These are phyloP conservation scores for Dendrolimus kikuchii DNA, from an alignment of 1,140 invertebrate species.

Conservation along the genomic window DNA sequence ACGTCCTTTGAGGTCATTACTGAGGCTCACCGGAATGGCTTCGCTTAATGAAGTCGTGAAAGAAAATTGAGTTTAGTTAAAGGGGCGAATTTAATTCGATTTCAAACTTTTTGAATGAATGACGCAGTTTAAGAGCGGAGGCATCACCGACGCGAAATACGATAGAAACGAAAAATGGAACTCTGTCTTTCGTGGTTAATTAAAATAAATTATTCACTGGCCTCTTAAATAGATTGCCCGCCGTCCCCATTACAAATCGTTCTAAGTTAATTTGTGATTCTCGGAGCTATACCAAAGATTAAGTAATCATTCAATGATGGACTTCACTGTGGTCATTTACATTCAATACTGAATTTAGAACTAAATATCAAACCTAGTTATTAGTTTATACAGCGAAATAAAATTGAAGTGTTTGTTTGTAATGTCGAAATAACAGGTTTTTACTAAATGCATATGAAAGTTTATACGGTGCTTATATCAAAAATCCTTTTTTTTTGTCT, in stretches of 20 bases:
- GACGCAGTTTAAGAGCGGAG: constrained; percentile 46
- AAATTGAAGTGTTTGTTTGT: no score
- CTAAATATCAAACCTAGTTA: no score
- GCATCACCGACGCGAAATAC: constrained; percentile 51
- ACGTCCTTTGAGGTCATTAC: constrained; percentile 65
- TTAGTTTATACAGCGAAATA: no score
- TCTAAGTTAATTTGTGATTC: constrained; percentile 28
- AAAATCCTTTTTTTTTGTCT: no score
- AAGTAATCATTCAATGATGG: no score
- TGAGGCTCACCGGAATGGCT: constrained; percentile 61
- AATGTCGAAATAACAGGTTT: no score
- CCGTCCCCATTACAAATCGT: constrained; percentile 32
- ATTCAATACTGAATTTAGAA: no score
- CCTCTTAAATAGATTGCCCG: constrained; percentile 34
- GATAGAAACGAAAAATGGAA: constrained; percentile 50
- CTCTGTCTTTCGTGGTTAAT: constrained; percentile 51
- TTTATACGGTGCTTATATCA: no score
- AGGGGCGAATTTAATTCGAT: constrained; percentile 69
- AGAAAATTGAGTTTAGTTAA: constrained; percentile 68
- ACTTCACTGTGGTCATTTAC: no score
- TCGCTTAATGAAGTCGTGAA: constrained; percentile 67
- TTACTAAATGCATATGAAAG: no score
- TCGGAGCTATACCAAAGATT: no score
- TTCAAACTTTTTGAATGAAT: constrained; percentile 66
- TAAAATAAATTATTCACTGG: constrained; percentile 63